phyloP scores from a whole-genome alignment of 1,140 invertebrate genomes.

The Apocrypta bakeri region DNA sequence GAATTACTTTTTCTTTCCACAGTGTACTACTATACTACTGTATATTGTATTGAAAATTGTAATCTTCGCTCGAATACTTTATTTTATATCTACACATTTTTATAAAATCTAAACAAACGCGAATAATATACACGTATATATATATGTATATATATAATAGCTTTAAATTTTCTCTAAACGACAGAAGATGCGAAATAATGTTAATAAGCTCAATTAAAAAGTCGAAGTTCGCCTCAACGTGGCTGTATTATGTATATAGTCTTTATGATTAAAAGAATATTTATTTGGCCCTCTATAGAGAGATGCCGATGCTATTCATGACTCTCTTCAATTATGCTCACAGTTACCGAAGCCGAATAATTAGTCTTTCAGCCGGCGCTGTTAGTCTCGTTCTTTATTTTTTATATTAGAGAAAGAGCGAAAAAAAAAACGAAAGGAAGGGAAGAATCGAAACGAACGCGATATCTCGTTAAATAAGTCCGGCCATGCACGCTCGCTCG shows the following conservation, averaged over 20 bases:
- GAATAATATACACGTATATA: too few species aligned
- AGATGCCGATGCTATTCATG: constrained; percentile 36
- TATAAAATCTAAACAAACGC: too few species aligned
- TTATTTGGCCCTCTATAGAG: not conserved
- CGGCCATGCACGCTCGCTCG: constrained; percentile 34
- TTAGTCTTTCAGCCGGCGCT: constrained; percentile 26
- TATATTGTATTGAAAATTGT: too few species aligned
- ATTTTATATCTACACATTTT: too few species aligned
- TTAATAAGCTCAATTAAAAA: constrained; percentile 49
- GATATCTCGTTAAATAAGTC: constrained; percentile 49
- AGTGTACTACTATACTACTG: too few species aligned
- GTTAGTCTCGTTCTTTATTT: not conserved
- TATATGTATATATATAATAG: too few species aligned
- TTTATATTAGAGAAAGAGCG: not conserved
- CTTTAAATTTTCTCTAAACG: too few species aligned
- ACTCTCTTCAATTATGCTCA: constrained; percentile 41
- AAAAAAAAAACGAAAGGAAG: not conserved
- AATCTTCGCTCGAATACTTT: too few species aligned
- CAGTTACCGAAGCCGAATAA: constrained; percentile 44
- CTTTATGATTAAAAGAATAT: constrained; percentile 39
- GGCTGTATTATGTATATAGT: too few species aligned
- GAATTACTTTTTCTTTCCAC: too few species aligned
- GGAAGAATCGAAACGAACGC: constrained; percentile 31
- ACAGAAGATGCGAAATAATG: too few species aligned
- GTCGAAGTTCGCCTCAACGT: not conserved